These are phyloP conservation scores for Probosciger aterrimus DNA, from an alignment of 2,113 vertebrate genomes.

Conservation along the genomic window DNA sequence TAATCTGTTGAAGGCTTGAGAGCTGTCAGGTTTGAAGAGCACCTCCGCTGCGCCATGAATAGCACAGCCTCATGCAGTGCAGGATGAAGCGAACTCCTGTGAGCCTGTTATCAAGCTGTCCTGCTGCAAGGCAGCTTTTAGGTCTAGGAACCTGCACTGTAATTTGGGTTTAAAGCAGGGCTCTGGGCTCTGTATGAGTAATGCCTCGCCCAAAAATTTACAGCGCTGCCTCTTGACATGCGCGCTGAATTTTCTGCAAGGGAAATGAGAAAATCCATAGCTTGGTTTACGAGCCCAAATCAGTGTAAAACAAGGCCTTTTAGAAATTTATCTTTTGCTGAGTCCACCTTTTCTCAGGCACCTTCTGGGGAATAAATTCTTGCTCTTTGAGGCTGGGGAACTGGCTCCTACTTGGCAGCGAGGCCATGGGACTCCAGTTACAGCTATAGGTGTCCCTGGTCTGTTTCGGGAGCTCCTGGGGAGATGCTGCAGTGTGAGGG, in stretches of 20 bases:
- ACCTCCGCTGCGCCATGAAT: background rate
- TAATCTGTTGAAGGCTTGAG: background rate
- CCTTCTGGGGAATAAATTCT: constrained; percentile 40
- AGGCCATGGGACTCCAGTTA: background rate
- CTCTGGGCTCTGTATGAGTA: background rate
- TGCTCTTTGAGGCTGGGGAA: background rate
- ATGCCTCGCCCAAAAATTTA: constrained; percentile 7
- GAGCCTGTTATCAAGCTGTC: background rate
- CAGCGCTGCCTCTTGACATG: background rate
- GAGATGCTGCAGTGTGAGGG: background rate
- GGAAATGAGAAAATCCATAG: constrained; percentile 53
- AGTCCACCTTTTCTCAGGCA: constrained; percentile 25
- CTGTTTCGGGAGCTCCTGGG: rapidly evolving
- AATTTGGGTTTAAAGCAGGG: background rate
- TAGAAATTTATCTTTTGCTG: constrained; percentile 52
- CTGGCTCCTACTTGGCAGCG: background rate
- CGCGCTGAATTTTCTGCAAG: constrained; percentile 30
- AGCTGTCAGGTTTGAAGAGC: background rate
- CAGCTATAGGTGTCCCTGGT: background rate
- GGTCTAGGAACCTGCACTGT: background rate
- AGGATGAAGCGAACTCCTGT: background rate
- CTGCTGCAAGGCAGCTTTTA: background rate
- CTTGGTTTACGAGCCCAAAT: constrained; percentile 37
- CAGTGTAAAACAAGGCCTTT: constrained; percentile 37
- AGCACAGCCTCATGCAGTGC: rapidly evolving